Conservation (phyloP, 2,797 vertebrate genomes). For the Sitta carolinensis region DNA sequence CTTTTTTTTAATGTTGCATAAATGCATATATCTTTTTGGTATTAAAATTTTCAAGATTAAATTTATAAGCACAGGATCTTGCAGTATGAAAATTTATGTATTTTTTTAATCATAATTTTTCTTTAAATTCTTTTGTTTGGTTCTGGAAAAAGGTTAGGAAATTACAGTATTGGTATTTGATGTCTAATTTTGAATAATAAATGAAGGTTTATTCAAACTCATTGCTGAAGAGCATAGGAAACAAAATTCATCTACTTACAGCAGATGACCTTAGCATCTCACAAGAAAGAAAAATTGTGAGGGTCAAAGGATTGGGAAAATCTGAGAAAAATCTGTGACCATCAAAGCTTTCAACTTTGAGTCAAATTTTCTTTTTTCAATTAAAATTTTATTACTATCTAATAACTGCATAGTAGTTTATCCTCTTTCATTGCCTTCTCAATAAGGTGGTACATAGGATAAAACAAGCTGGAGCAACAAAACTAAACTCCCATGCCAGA, state of each 20-base stretch:
- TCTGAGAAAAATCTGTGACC: neutral
- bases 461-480: neutral
- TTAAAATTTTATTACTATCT: neutral
- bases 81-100: accelerated
- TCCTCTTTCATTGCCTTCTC: neutral
- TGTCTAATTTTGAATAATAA: neutral
- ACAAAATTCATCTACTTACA: neutral
- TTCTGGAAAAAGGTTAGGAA: neutral
- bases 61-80: neutral
- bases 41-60: neutral
- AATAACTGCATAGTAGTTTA: neutral
- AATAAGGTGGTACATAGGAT: neutral
- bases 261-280: neutral
- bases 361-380: neutral
- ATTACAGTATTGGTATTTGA: neutral
- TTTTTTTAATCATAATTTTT: neutral
- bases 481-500: neutral
- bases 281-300: neutral
- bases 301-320: neutral
- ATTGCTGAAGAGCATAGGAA: neutral
- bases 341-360: neutral
- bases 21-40: neutral
- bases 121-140: neutral
- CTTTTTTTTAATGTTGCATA: neutral
- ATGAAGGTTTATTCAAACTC: neutral